phyloP scores from a whole-genome alignment of 1,140 invertebrate genomes.

The Drosophila biarmipes region DNA sequence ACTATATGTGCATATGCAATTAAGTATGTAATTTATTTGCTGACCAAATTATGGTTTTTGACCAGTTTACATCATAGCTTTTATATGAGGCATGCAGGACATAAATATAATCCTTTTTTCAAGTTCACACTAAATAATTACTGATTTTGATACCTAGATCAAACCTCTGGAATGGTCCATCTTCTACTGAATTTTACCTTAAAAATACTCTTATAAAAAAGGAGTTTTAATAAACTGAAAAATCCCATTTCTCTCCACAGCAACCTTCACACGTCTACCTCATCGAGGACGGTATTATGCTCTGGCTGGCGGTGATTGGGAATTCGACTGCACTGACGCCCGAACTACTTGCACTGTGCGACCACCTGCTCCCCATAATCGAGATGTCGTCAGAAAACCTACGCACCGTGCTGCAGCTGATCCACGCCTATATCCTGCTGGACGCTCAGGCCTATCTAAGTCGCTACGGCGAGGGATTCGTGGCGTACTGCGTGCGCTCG shows the following conservation, averaged over 20 bases:
- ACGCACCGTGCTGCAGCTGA: slow-evolving; percentile 90
- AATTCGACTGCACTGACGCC: slow-evolving; percentile 88
- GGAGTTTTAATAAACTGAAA: no score
- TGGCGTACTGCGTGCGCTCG: slow-evolving; percentile 88
- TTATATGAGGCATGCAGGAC: no score
- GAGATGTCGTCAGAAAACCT: slow-evolving; percentile 93
- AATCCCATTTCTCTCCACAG: slow-evolving; percentile 81
- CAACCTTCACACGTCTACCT: slow-evolving; percentile 94
- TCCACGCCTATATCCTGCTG: slow-evolving; percentile 93
- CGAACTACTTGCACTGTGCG: slow-evolving; percentile 90
- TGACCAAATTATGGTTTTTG: no score
- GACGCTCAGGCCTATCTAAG: slow-evolving; percentile 91
- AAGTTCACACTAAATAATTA: no score
- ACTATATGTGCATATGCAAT: neutral
- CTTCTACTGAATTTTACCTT: no score
- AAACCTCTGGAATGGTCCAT: neutral
- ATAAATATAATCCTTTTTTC: no score
- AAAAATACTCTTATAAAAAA: neutral
- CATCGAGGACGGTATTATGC: slow-evolving; percentile 95
- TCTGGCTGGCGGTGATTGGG: slow-evolving; percentile 94
- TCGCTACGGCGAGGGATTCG: slow-evolving; percentile 88
- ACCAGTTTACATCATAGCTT: no score
- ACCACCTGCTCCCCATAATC: slow-evolving; percentile 91
- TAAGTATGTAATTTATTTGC: no score
- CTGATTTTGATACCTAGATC: no score